phyloP scores from a whole-genome alignment of 1,140 invertebrate species.

The Belonocnema kinseyi region DNA sequence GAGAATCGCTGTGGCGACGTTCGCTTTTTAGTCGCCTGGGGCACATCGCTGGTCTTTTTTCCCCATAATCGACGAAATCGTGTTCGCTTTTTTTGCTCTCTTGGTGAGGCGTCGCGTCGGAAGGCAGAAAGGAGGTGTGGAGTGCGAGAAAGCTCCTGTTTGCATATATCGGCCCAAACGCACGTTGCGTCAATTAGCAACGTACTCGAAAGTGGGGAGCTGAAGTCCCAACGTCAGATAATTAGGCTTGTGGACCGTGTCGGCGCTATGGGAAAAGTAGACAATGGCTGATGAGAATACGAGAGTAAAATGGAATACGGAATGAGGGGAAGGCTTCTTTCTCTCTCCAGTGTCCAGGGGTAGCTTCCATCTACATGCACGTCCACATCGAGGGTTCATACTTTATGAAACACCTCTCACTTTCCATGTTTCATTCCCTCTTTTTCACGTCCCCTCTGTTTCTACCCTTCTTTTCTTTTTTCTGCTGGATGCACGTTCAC shows the following conservation, averaged over 20 bases:
- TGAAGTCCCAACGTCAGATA: constrained; percentile 56
- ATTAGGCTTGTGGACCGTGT: constrained; percentile 58
- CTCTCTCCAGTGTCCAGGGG: constrained; percentile 46
- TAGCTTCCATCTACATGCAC: constrained; percentile 48
- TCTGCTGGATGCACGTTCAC: constrained; percentile 40
- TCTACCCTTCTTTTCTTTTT: constrained; percentile 42
- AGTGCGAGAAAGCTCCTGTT: constrained; percentile 15
- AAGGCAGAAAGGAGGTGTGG: not conserved
- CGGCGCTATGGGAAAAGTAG: constrained; percentile 55
- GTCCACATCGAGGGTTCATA: constrained; percentile 49
- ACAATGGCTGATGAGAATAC: constrained; percentile 66
- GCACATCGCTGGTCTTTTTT: constrained; percentile 1
- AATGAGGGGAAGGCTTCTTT: constrained; percentile 65
- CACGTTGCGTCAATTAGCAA: constrained; percentile 50
- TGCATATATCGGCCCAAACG: constrained; percentile 23
- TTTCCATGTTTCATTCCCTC: constrained; percentile 44
- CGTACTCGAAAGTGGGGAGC: constrained; percentile 43
- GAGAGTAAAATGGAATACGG: constrained; percentile 71
- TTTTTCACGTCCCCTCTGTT: constrained; percentile 49
- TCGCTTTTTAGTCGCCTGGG: constrained; percentile 5
- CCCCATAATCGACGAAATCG: constrained; percentile 15
- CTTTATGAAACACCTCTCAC: constrained; percentile 55
- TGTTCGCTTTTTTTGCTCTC: constrained; percentile 24
- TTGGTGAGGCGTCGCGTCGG: not conserved
- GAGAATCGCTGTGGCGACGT: not conserved